Evolutionary conservation across 2,888 invertebrate species (phyloP).

Genomic region (Linnaemya vulpina): DNA sequence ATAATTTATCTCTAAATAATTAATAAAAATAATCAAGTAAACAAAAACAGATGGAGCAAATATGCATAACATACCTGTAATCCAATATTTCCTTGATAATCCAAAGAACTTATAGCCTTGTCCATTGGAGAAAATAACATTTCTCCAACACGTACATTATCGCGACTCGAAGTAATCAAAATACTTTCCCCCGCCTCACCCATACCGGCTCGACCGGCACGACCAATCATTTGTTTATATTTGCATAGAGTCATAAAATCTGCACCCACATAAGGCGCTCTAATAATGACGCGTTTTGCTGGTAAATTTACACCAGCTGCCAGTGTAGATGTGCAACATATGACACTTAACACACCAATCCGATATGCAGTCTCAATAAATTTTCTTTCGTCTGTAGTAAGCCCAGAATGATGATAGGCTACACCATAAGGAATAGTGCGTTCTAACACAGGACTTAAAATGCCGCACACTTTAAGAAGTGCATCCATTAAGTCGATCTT

Average conservation of each 20-base stretch:
- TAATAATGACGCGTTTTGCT: constrained; percentile 93
- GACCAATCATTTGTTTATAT: constrained; percentile 98
- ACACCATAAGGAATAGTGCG: constrained; percentile 91
- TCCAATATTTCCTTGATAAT: constrained; percentile 84
- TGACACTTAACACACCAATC: constrained; percentile 91
- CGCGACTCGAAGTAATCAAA: constrained; percentile 88
- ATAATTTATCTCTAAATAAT: no score
- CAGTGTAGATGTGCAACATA: constrained; percentile 97
- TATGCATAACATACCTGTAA: constrained; percentile 82
- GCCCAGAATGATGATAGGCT: constrained; percentile 96
- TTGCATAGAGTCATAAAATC: constrained; percentile 89
- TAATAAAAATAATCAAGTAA: background rate
- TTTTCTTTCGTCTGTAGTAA: constrained; percentile 93
- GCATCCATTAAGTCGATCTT: constrained; percentile 86
- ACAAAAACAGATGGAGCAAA: background rate
- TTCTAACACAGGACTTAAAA: constrained; percentile 87
- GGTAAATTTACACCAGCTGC: constrained; percentile 99
- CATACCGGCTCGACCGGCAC: constrained; percentile 96
- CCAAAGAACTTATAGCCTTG: constrained; percentile 85
- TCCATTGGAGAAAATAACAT: constrained; percentile 87
- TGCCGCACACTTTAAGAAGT: constrained; percentile 86
- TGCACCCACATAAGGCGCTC: constrained; percentile 92
- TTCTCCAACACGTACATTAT: constrained; percentile 85
- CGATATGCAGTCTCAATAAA: constrained; percentile 93
- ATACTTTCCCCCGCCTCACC: constrained; percentile 93